Conservation (phyloP, 2,888 invertebrate genomes). For the Blastobasis lacticolella region DNA sequence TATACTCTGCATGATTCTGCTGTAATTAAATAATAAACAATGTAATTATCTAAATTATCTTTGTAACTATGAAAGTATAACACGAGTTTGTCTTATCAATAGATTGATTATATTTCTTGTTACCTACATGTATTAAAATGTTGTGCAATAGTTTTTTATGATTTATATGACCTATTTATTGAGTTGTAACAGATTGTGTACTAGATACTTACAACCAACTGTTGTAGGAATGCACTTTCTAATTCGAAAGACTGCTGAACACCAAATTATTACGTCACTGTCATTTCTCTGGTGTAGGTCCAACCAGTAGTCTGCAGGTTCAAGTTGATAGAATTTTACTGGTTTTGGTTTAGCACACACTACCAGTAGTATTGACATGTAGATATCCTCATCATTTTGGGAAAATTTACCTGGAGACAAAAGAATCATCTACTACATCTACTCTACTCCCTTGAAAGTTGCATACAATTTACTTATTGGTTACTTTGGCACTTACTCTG, state of each 20-base stretch:
- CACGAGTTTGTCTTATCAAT: too few relatives aligned
- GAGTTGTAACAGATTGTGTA: background rate
- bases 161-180: background rate
- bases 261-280: slow-evolving; percentile 42
- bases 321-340: slow-evolving; percentile 43
- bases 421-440: background rate
- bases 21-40: slow-evolving; percentile 21
- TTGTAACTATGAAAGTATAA: background rate
- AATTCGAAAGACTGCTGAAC: slow-evolving; percentile 57
- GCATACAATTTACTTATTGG: background rate
- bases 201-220: slow-evolving; percentile 36
- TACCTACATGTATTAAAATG: background rate
- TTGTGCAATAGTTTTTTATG: background rate
- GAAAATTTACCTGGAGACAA: slow-evolving; percentile 58
- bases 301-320: slow-evolving; percentile 50
- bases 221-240: slow-evolving; percentile 61
- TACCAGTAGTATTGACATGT: slow-evolving; percentile 53
- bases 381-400: slow-evolving; percentile 53
- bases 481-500: slow-evolving; percentile 42
- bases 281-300: slow-evolving; percentile 53
- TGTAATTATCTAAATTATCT: background rate
- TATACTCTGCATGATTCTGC: slow-evolving; percentile 54
- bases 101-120: too few relatives aligned
- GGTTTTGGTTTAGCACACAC: slow-evolving; percentile 57
- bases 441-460: background rate